Conservation (phyloP, 2,888 invertebrate species). For the Hirtodrosophila histrioides region DNA sequence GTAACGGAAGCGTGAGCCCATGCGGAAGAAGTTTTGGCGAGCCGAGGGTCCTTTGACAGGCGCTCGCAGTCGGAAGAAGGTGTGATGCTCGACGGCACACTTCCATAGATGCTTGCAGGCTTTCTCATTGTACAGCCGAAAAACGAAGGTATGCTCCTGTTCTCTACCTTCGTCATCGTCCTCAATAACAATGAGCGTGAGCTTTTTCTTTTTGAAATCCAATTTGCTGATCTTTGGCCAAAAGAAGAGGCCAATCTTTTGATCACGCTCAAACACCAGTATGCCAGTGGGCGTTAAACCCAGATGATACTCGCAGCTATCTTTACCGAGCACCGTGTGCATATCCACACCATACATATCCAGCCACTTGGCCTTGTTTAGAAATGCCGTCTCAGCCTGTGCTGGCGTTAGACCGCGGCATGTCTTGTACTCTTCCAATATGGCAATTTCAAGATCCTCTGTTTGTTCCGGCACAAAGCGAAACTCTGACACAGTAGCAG, state of each 20-base stretch:
- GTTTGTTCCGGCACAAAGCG: slow-evolving; percentile 98
- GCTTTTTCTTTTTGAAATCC: slow-evolving; percentile 98
- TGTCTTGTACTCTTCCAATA: slow-evolving; percentile 95
- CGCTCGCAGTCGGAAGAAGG: slow-evolving; percentile 97
- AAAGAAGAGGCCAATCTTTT: slow-evolving; percentile 99
- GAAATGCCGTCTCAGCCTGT: slow-evolving; percentile 96
- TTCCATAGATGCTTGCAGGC: slow-evolving; percentile 99
- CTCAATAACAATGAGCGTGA: slow-evolving; percentile 98
- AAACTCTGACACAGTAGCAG: slow-evolving; percentile 99
- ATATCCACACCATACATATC: slow-evolving; percentile 99
- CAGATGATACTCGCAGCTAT: slow-evolving; percentile 97
- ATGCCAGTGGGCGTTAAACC: slow-evolving; percentile 99
- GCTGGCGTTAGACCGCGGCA: slow-evolving; percentile 95
- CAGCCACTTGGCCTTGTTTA: slow-evolving; percentile 98
- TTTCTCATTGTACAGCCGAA: slow-evolving; percentile 97
- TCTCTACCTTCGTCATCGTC: slow-evolving; percentile 98
- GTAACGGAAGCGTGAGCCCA: slow-evolving; percentile 97
- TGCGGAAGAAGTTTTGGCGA: slow-evolving; percentile 97
- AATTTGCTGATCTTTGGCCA: slow-evolving; percentile 99
- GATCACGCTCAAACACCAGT: slow-evolving; percentile 97
- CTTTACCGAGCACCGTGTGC: slow-evolving; percentile 98
- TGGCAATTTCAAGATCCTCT: slow-evolving; percentile 97
- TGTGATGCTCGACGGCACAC: slow-evolving; percentile 99
- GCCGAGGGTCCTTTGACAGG: slow-evolving; percentile 95
- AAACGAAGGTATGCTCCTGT: slow-evolving; percentile 99